Evolutionary conservation across 2,113 vertebrate genomes (phyloP).

Genomic region (Hydrochoerus hydrochaeris): DNA sequence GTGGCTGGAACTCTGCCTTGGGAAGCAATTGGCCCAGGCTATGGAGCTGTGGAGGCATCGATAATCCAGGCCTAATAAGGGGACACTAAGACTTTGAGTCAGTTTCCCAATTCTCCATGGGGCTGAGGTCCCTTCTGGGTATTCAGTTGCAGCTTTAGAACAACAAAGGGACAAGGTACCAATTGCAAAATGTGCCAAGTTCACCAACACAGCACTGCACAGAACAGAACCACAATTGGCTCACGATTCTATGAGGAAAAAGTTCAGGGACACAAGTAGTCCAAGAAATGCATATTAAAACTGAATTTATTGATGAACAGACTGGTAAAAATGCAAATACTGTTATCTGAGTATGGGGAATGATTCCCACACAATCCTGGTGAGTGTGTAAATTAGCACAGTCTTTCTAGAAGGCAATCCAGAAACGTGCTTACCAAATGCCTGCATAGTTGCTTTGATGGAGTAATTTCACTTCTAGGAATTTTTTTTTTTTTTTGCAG

Average conservation of each 20-base stretch:
- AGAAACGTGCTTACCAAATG: conserved; percentile 60
- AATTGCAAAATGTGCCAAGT: neutral
- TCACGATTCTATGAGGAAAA: neutral
- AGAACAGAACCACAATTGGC: neutral
- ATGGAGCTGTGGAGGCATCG: neutral
- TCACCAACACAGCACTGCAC: neutral
- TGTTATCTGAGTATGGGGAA: neutral
- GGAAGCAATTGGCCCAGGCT: neutral
- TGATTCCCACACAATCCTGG: conserved; percentile 28
- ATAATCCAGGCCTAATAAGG: neutral
- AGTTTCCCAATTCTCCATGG: neutral
- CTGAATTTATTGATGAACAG: conserved; percentile 67
- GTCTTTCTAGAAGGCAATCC: conserved; percentile 67
- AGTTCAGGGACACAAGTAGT: neutral
- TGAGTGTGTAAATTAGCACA: conserved; percentile 58
- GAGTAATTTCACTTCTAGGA: conserved; percentile 71
- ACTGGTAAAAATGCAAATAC: conserved; percentile 53
- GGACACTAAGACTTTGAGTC: neutral
- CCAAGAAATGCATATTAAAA: conserved; percentile 62
- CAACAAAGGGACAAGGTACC: neutral
- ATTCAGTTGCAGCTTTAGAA: conserved; percentile 22
- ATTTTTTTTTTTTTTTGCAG: too few species aligned
- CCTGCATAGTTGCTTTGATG: conserved; percentile 62
- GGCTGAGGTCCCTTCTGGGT: neutral
- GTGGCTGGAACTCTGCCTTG: neutral